Base-by-base conservation (phyloP, 1,140 invertebrate genomes). In the Drosophila ambigua region DNA sequence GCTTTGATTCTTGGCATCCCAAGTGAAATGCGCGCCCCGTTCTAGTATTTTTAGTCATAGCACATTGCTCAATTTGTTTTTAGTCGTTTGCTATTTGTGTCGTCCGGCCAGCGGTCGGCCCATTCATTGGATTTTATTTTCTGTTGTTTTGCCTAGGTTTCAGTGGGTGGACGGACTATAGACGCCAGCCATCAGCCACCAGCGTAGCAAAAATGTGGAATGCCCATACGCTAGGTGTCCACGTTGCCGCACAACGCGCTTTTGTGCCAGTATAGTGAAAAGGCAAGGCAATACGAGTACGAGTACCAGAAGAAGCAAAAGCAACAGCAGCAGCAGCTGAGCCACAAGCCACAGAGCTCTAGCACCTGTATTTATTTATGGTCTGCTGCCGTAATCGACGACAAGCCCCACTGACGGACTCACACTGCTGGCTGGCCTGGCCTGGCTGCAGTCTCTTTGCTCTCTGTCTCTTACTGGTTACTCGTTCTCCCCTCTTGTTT, bases 341-440 rank as follows among this genome's bases (percentile, higher is more conserved):
- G 31, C 31, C 31, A 11, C 31, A 35, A 35, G 31, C 9, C 11
- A 39, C 35, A 11, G 35, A 39, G 35, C 35, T 39, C 53, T 24
- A 72, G 66, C 81, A 73, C 67, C 67, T 82, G 74, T 85, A 81
- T 87, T 85, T 85, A 87, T 87, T 87, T 85, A 87, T 87, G 82
- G 82, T 77, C 51, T 66, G 81, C 78, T 85, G 83, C 81, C 82
- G 78, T 85, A 85, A 87, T 85, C 80, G 68, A 76, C 68, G 71
- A 77, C 68, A 57, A 54, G 63, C 65, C 62, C 45, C 57, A 49
- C 11, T 59, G 54, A 60, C 55, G 20, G 35, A 39, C 35, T 39
- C 35, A 11, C 35, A 11, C 35, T 39, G 9, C 20, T 9, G 31
- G 31, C 9, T 39, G 26, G 23, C 23, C 23, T 24, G 23, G 23